Base-by-base conservation (phyloP, 2,888 invertebrate genomes). In the Dastarcus helophoroides region DNA sequence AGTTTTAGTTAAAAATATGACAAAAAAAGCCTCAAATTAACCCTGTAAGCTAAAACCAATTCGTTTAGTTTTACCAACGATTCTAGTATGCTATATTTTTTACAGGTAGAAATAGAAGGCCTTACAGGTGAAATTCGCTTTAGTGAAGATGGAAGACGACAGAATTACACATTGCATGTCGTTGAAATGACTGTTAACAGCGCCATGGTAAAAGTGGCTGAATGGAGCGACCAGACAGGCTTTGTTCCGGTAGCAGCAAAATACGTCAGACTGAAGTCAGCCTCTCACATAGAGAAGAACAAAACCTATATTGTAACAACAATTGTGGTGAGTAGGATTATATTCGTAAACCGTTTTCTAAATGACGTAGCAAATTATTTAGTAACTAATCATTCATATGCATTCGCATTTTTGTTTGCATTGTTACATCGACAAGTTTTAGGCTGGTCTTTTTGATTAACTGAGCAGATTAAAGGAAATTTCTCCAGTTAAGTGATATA, bases 151-250 rank as follows among this genome's bases (percentile, higher is more conserved):
- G 90, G 91, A 8, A 75, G 84, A 48, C 69, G 91, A 30, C 77
- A 81, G 54, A 89, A 90, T 65, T 91, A 88, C 58, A 83, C 86
- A 1, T 65, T 91, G 40, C 84, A 90, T 56, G 82, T 89, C 36
- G 83, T 93, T 29, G 85, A 91, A 63, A 88, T 93, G 85, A 90
- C 91, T 3, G 82, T 89, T 33, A 86, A 90, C 52, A 88, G 89
- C 53, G 85, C 86, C 14, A 83, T 89, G 81, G 77, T 89, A 10
- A 88, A 89, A 71, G 82, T 89, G 4, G 89, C 85, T 11, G 82
- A 85, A 51, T 90, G 89, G 89, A 80, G 78, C 10, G 88, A 89
- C 47, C 74, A 75, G 40, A 69, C 71, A 11, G 86, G 88, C 3
- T 73, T 89, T 43, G 75, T 71, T 37, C 68, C 82, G 1, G 68